phyloP scores from a whole-genome alignment of 2,797 vertebrate genomes.

The Catharus ustulatus region DNA sequence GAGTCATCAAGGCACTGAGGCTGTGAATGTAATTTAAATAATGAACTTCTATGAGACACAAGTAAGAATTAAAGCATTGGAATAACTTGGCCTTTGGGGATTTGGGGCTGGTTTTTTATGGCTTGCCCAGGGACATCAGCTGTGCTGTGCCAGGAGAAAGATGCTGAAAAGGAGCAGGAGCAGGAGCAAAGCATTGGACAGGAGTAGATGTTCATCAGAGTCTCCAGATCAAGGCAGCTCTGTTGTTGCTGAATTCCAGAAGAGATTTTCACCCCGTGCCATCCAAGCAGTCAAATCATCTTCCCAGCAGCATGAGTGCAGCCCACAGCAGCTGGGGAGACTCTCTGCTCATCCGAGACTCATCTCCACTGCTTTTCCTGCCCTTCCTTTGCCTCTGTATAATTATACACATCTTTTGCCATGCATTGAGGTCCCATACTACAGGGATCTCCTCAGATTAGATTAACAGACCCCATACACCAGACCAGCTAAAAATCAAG shows the following conservation, averaged over 20 bases:
- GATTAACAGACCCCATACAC: not conserved
- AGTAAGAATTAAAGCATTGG: not conserved
- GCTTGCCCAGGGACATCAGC: not conserved
- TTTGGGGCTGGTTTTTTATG: accelerated
- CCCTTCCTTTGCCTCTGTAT: not conserved
- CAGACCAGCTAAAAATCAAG: not conserved
- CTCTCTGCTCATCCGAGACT: not conserved
- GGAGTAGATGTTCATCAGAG: not conserved
- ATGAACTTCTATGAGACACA: not conserved
- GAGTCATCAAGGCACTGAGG: not conserved
- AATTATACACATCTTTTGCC: not conserved
- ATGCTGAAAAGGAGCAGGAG: not conserved
- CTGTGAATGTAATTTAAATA: not conserved
- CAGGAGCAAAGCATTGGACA: not conserved
- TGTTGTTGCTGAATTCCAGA: not conserved
- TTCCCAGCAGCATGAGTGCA: not conserved
- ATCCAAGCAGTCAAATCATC: not conserved
- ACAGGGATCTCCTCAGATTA: not conserved
- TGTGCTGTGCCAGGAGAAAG: not conserved
- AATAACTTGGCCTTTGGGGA: not conserved
- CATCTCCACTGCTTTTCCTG: not conserved
- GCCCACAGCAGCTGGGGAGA: not conserved
- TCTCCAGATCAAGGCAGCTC: not conserved
- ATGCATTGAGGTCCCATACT: not conserved
- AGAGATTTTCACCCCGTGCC: not conserved